These are phyloP conservation scores for Hyperoplus immaculatus DNA, from an alignment of 2,797 vertebrate genomes.

Conservation along the genomic window DNA sequence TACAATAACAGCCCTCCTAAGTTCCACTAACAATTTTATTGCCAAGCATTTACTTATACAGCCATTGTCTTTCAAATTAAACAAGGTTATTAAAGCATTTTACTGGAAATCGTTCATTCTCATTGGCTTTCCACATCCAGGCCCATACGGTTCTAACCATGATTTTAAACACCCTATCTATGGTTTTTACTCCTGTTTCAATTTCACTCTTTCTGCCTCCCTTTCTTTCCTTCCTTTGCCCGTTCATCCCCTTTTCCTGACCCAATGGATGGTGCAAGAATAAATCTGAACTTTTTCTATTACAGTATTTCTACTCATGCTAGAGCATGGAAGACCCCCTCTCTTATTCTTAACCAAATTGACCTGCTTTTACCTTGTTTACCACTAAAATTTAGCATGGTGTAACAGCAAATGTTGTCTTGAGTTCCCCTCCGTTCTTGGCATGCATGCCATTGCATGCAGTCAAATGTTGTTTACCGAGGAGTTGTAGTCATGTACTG, in stretches of 20 bases:
- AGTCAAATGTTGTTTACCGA: slow-evolving; percentile 43
- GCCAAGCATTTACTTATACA: background rate
- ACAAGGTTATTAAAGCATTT: slow-evolving; percentile 1
- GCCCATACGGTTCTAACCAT: slow-evolving; percentile 20
- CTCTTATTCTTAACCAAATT: slow-evolving; percentile 75
- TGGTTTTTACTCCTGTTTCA: slow-evolving; percentile 33
- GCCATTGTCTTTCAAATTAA: slow-evolving; percentile 17
- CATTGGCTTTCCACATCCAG: slow-evolving; percentile 25
- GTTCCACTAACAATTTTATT: slow-evolving; percentile 6
- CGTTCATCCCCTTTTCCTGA: slow-evolving; percentile 52
- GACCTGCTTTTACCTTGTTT: slow-evolving; percentile 70
- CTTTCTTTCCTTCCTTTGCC: slow-evolving; percentile 27
- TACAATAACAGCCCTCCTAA: background rate
- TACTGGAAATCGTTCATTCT: slow-evolving; percentile 10
- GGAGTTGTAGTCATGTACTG: slow-evolving; percentile 19
- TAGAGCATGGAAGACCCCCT: slow-evolving; percentile 84
- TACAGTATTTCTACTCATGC: slow-evolving; percentile 66
- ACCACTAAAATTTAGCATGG: slow-evolving; percentile 77
- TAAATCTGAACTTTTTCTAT: slow-evolving; percentile 68
- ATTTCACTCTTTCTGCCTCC: slow-evolving; percentile 11
- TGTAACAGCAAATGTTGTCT: slow-evolving; percentile 68
- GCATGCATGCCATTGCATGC: slow-evolving; percentile 83
- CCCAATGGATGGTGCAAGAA: slow-evolving; percentile 67
- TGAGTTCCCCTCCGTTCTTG: slow-evolving; percentile 72
- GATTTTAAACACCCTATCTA: slow-evolving; percentile 8